These are phyloP conservation scores for Hippocampus barbouri DNA, from an alignment of 2,113 vertebrate species.

Conservation along the genomic window DNA sequence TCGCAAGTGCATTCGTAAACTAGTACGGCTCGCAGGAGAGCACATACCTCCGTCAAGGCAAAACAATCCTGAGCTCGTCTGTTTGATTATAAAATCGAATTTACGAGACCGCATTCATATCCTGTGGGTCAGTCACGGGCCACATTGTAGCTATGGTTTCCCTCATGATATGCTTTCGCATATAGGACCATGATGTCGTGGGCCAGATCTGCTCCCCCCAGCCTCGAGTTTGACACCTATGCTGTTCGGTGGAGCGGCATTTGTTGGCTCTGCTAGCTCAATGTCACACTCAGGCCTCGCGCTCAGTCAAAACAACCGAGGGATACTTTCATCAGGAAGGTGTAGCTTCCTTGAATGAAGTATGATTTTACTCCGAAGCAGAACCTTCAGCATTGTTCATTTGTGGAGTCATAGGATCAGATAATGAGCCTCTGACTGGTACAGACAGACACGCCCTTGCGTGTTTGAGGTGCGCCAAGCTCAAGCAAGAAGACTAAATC, in stretches of 20 bases:
- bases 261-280: background rate
- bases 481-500: background rate
- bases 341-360: background rate
- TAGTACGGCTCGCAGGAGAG: background rate
- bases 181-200: no score
- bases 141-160: no score
- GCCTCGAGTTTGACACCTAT: no score
- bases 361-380: background rate
- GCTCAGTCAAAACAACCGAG: background rate
- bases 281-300: background rate
- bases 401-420: background rate
- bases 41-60: background rate
- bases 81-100: background rate
- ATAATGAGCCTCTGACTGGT: background rate
- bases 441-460: background rate
- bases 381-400: background rate
- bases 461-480: background rate
- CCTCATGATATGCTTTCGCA: no score
- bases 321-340: background rate
- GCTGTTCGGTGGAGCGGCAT: background rate
- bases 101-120: no score
- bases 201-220: no score
- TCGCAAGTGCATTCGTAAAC: no score
- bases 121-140: no score
- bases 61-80: background rate